Evolutionary conservation across 2,797 vertebrate genomes (phyloP).

Genomic region (Clamator glandarius): DNA sequence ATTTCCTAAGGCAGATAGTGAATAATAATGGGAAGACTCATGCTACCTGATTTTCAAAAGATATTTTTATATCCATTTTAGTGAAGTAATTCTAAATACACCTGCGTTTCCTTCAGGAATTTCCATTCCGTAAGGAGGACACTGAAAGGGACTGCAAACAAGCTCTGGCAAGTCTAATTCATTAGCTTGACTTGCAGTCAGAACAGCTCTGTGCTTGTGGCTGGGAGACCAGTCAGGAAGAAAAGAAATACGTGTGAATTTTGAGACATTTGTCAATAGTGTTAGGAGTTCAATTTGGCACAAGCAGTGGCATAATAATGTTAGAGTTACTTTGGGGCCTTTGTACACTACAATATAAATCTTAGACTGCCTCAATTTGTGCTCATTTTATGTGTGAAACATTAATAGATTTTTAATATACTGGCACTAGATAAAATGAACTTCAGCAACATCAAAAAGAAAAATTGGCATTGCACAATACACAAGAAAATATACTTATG

Average conservation of each 20-base stretch:
- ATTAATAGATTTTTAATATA: conserved; percentile 63
- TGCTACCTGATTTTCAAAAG: neutral
- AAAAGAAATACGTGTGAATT: conserved; percentile 29
- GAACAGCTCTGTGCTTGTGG: neutral
- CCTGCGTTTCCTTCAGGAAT: neutral
- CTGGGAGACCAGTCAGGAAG: neutral
- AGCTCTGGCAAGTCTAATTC: neutral
- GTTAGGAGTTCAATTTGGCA: conserved; percentile 16
- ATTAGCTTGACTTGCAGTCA: neutral
- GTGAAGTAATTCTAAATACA: neutral
- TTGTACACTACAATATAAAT: neutral
- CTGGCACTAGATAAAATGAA: conserved; percentile 41
- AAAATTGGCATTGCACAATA: neutral
- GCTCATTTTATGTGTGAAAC: conserved; percentile 37
- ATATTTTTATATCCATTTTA: neutral
- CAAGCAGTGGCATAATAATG: neutral
- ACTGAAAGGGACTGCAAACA: neutral
- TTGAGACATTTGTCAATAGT: neutral
- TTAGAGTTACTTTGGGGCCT: conserved; percentile 3
- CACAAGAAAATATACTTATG: neutral
- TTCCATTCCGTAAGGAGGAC: neutral
- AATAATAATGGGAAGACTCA: neutral
- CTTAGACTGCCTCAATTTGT: neutral
- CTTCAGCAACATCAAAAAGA: neutral
- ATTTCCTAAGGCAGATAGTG: neutral